Percentiles rank a stretch among this genome's conserved stretches.
Conservation (phyloP, 2,888 invertebrate species). For the Megastigmus dorsalis region DNA sequence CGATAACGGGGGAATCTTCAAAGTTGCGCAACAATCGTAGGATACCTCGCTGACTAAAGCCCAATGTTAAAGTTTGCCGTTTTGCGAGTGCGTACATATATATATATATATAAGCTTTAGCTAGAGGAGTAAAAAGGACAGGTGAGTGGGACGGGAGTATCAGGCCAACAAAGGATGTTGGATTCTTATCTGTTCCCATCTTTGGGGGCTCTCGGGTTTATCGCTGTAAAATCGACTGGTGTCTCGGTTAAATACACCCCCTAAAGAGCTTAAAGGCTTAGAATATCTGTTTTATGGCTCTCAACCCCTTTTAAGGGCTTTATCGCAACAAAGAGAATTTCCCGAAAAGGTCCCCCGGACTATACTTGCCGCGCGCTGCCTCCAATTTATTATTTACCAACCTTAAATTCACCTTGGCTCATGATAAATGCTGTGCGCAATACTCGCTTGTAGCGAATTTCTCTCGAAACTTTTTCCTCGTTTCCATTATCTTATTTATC, state of each 20-base stretch:
- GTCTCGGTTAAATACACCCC: slow-evolving; percentile 47
- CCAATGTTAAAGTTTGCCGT: too few species aligned
- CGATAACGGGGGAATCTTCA: too few species aligned
- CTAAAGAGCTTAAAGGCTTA: slow-evolving; percentile 50
- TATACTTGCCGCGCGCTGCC: too few species aligned
- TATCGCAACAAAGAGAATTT: slow-evolving; percentile 47
- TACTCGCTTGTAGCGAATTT: too few species aligned
- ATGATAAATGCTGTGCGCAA: too few species aligned
- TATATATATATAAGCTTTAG: too few species aligned
- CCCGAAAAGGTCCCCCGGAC: too few species aligned
- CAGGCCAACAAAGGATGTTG: slow-evolving; percentile 10
- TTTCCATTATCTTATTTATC: too few species aligned
- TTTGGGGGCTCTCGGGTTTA: slow-evolving; percentile 31
- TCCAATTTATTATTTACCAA: slow-evolving; percentile 29
- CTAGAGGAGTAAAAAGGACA: background rate
- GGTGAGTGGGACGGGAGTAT: background rate
- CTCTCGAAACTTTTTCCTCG: too few species aligned
- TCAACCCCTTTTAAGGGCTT: slow-evolving; percentile 37
- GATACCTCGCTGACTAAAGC: too few species aligned
- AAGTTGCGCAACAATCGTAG: too few species aligned
- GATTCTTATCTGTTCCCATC: slow-evolving; percentile 39
- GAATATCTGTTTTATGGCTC: slow-evolving; percentile 49
- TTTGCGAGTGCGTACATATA: too few species aligned
- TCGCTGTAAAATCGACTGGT: slow-evolving; percentile 46
- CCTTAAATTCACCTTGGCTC: background rate